Conservation (phyloP, 2,113 vertebrate species). For the Vulpes lagopus region DNA sequence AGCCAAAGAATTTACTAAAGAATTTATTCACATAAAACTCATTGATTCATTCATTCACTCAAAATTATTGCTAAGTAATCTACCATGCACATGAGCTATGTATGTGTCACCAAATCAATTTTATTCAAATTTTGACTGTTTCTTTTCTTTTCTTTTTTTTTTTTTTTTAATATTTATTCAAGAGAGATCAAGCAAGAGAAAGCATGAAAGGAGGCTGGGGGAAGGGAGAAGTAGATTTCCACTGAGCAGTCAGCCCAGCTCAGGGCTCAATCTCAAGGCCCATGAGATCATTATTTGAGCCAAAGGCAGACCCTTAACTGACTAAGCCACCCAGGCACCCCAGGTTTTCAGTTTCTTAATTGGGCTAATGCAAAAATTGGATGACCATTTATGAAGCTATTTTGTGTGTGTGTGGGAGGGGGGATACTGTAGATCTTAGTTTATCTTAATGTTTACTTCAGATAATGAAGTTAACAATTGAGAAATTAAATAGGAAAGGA, state of each 20-base stretch:
- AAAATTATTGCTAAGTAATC: not conserved
- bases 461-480: not conserved
- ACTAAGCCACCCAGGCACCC: too few relatives aligned
- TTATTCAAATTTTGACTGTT: not conserved
- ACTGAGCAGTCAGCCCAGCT: too few relatives aligned
- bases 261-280: too few relatives aligned
- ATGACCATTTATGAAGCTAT: not conserved
- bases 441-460: not conserved
- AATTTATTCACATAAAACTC: not conserved
- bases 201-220: too few relatives aligned
- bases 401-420: too few relatives aligned
- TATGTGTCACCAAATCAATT: not conserved
- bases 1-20: not conserved
- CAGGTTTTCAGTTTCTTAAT: not conserved
- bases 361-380: not conserved
- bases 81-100: not conserved
- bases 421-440: not conserved
- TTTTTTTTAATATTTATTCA: too few relatives aligned
- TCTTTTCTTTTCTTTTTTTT: too few relatives aligned
- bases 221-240: too few relatives aligned
- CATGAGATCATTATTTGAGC: too few relatives aligned
- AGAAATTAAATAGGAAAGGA: not conserved
- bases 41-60: not conserved
- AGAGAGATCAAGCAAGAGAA: too few relatives aligned
- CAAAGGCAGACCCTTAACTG: too few relatives aligned